Base-by-base conservation (phyloP, 2,888 invertebrate genomes). In the Drosophila falleni region DNA sequence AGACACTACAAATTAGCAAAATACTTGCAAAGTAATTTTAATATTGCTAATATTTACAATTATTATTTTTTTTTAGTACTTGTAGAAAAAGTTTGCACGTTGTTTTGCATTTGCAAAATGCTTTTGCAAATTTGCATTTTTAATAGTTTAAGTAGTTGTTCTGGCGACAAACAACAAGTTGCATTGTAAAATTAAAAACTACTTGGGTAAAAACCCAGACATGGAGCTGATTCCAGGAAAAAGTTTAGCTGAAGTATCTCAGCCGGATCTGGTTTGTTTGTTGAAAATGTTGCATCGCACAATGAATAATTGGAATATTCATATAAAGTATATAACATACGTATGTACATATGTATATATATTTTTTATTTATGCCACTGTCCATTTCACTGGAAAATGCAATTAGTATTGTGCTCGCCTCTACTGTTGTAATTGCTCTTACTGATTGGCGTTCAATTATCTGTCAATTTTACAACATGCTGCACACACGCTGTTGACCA, bases 231-330 rank as follows among this genome's bases (percentile, higher is more conserved):
- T 81, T 78, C 81, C 64, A 50, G 74, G 81, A 81, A 84, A 29
- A 29, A 39, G 49, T 56, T 55, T 11, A 44, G 44, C 61, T 33
- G 55, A 67, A 39, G 60, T 44, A 39, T 23, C 13, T 62, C 35
- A 58, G 51, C 62, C 64, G 68, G 47, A 61, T 68, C 78, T 51
- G 69, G 67, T 73, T 79, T 79, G 79, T 60, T 78, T 78, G 67
- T 29, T 64, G 54, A 19, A 44, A 60, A 26, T 35, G 29, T 9
- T 19, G 29, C 19, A 23, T 11, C 33, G 23, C 33, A 42, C 33
- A 55, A 33, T 35, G 35, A 50, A 50, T 35, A 49, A 49, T 49
- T 49, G 49, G 16, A 16, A 49, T 33, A 47, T 9, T 29, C 29
- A 29, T 29, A 8, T 29, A 8, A 1, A 29, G n/a, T 29, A 47